phyloP scores from a whole-genome alignment of 2,113 vertebrate genomes.

The Puma concolor region DNA sequence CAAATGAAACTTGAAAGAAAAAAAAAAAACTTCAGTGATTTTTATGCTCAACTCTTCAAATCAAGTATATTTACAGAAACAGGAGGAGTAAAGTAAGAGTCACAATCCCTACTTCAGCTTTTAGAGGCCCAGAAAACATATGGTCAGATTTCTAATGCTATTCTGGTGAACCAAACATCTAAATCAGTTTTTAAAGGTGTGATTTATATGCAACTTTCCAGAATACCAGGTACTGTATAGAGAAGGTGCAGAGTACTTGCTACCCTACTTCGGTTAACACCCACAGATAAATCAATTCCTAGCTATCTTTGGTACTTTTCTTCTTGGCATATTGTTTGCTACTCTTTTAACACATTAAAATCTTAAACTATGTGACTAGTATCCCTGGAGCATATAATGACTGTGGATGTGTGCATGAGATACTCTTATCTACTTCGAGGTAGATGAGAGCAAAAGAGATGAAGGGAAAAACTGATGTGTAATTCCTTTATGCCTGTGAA shows the following conservation, averaged over 20 bases:
- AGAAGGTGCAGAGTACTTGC: not conserved
- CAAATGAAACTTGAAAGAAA: not conserved
- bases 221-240: not conserved
- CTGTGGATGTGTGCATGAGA: slow-evolving; percentile 54
- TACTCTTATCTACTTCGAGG: slow-evolving; percentile 35
- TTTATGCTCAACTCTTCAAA: not conserved
- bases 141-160: not conserved
- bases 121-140: not conserved
- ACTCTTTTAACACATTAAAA: slow-evolving; percentile 52
- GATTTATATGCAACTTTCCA: not conserved
- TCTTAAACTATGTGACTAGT: slow-evolving; percentile 48
- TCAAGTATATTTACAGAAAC: not conserved
- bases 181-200: slow-evolving; percentile 15
- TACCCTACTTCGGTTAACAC: not conserved
- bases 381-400: slow-evolving; percentile 44
- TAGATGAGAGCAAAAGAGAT: not conserved
- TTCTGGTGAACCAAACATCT: not conserved
- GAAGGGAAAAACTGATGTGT: slow-evolving; percentile 43
- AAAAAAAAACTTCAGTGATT: not conserved
- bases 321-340: slow-evolving; percentile 45
- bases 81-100: not conserved
- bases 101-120: not conserved
- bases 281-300: not conserved
- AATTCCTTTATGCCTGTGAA: slow-evolving; percentile 62
- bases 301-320: not conserved